A percentile compares a stretch with the other conserved stretches of the same genome.
These are phyloP conservation scores for Steinernema carpocapsae DNA, from an alignment of 2,888 invertebrate genomes.

Conservation along the genomic window DNA sequence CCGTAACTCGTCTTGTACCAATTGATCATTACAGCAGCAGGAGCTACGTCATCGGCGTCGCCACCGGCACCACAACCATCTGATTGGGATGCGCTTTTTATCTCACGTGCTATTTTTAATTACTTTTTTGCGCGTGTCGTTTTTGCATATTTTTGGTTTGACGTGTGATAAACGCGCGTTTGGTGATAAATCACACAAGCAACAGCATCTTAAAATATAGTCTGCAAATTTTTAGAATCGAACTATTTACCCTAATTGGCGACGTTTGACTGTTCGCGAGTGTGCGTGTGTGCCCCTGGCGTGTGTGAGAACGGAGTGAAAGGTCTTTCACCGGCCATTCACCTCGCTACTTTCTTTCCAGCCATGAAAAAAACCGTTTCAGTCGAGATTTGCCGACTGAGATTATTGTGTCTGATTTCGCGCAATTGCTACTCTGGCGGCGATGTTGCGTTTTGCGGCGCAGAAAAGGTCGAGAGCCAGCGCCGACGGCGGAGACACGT, in stretches of 20 bases:
- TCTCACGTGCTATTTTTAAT: too few species aligned
- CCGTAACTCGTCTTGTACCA: too few species aligned
- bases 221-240: too few species aligned
- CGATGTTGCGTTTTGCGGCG: slow-evolving; percentile 6
- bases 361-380: slow-evolving; percentile 12
- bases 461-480: neutral
- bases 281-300: neutral
- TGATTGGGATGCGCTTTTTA: too few species aligned
- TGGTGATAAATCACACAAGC: too few species aligned
- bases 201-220: too few species aligned
- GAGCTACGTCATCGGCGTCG: too few species aligned
- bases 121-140: too few species aligned
- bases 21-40: too few species aligned
- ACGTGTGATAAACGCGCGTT: too few species aligned
- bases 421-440: slow-evolving; percentile 4
- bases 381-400: neutral
- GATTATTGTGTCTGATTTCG: slow-evolving; percentile 23
- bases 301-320: neutral
- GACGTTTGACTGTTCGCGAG: neutral
- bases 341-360: slow-evolving; percentile 21
- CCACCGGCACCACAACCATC: too few species aligned
- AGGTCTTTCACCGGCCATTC: slow-evolving; percentile 34
- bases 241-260: neutral
- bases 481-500: neutral
- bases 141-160: too few species aligned